These are phyloP conservation scores for Henricia sp. DNA, from an alignment of 53 echinoderm and acorn worm species.

Conservation along the genomic window DNA sequence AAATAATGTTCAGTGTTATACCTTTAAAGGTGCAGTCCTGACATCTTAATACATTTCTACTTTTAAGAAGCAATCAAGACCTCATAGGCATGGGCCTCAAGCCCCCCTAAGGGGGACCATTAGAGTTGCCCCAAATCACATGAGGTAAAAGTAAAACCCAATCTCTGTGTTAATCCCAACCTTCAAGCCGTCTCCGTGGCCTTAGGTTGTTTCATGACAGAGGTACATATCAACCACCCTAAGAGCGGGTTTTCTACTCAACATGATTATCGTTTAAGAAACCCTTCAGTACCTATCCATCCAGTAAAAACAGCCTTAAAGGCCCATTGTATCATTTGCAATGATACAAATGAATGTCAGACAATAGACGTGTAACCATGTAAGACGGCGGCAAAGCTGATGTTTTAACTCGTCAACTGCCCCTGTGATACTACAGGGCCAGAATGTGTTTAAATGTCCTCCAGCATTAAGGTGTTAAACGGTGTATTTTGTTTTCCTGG, in stretches of 20 bases:
- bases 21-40: not conserved
- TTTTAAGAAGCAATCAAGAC: not conserved
- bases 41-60: not conserved
- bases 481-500: conserved; percentile 13
- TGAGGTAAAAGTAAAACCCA: conserved; percentile 72
- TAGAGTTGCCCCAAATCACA: conserved; percentile 71
- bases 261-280: no score
- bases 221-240: no score
- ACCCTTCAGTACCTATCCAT: no score
- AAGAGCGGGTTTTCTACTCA: no score
- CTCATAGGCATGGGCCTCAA: conserved; percentile 60
- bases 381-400: no score
- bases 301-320: no score
- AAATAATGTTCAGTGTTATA: not conserved
- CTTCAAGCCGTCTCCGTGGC: conserved; percentile 6
- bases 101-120: conserved; percentile 32
- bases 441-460: no score
- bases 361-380: no score
- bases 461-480: not conserved
- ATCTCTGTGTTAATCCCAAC: conserved; percentile 83
- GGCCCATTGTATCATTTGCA: no score
- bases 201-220: conserved; percentile 81
- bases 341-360: no score
- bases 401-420: no score
- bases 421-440: no score